phyloP scores from a whole-genome alignment of 2,797 vertebrate genomes.

The Capromys pilorides region DNA sequence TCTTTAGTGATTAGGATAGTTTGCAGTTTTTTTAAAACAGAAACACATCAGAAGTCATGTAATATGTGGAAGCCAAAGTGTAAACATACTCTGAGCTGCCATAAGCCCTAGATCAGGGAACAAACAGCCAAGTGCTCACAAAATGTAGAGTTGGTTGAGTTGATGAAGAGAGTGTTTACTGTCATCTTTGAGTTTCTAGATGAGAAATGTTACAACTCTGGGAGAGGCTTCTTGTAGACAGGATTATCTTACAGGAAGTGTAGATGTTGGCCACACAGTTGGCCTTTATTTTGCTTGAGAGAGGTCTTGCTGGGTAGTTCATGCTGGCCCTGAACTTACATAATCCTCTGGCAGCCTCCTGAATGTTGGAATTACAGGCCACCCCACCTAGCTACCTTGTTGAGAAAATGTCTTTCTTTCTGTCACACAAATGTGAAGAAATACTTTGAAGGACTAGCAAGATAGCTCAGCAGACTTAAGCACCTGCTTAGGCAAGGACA shows the following conservation, averaged over 20 bases:
- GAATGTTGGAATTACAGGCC: not conserved
- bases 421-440: conserved; percentile 5
- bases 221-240: not conserved
- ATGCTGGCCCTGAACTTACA: not conserved
- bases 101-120: not conserved
- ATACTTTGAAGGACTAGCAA: not conserved
- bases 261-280: not conserved
- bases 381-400: not conserved
- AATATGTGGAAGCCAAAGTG: conserved; percentile 21
- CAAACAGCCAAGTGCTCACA: not conserved
- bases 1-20: not conserved
- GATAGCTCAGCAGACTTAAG: too few species aligned
- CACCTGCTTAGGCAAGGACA: too few species aligned
- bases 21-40: conserved; percentile 28
- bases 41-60: not conserved
- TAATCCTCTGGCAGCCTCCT: not conserved
- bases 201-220: not conserved
- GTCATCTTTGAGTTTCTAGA: not conserved
- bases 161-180: not conserved
- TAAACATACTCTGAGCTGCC: not conserved
- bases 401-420: not conserved
- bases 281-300: not conserved
- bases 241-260: not conserved
- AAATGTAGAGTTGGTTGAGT: not conserved
- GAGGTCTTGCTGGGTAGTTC: not conserved